Evolutionary conservation across 2,888 invertebrate species (phyloP).

Genomic region (Abscondita cerata): DNA sequence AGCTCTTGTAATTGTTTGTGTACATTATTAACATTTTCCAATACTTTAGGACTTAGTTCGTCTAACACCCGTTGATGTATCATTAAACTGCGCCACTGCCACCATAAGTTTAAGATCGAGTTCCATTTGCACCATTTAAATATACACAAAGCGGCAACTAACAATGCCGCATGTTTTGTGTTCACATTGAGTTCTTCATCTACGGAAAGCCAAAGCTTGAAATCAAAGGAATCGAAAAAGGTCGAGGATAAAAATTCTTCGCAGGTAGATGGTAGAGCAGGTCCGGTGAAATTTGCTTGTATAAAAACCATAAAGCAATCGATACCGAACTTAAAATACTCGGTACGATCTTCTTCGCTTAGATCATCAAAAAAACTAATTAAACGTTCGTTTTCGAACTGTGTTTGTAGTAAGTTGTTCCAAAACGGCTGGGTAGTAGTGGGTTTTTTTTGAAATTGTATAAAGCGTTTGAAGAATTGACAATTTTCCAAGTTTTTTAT

Average conservation of each 20-base stretch:
- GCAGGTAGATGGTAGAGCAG: conserved; percentile 58
- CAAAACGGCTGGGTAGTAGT: conserved; percentile 27
- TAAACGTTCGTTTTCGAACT: conserved; percentile 37
- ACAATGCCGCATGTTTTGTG: conserved; percentile 64
- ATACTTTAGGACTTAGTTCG: conserved; percentile 74
- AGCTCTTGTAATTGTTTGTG: conserved; percentile 53
- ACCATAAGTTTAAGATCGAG: conserved; percentile 65
- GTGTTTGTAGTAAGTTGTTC: conserved; percentile 36
- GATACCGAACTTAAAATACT: conserved; percentile 63
- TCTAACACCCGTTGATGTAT: conserved; percentile 80
- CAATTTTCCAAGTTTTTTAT: conserved; percentile 6
- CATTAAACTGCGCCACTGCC: conserved; percentile 76
- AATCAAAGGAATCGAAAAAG: conserved; percentile 60
- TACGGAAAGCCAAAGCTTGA: conserved; percentile 58
- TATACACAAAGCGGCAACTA: conserved; percentile 57
- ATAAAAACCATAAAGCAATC: conserved; percentile 75
- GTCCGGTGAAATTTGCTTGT: conserved; percentile 84
- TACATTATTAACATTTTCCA: conserved; percentile 63
- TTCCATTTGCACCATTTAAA: conserved; percentile 53
- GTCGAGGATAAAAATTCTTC: conserved; percentile 55
- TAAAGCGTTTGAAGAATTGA: neutral
- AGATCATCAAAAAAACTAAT: conserved; percentile 42
- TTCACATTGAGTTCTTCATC: conserved; percentile 74
- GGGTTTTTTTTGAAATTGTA: neutral
- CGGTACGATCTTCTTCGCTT: conserved; percentile 58